Evolutionary conservation across 2,888 invertebrate species (phyloP).

Genomic region (Rhaphigaster nebulosa): DNA sequence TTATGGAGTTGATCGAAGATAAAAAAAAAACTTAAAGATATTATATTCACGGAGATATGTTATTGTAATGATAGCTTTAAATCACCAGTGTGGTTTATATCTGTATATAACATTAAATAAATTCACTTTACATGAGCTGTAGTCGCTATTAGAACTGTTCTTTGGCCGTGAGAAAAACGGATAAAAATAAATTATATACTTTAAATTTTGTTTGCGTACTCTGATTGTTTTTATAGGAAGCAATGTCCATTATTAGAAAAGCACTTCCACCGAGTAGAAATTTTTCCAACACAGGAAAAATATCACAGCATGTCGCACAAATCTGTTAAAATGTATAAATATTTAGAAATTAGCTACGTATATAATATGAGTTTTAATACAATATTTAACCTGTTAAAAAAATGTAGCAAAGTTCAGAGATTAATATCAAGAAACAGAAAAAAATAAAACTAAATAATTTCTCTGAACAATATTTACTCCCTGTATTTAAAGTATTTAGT

Average conservation of each 20-base stretch:
- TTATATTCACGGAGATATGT: neutral
- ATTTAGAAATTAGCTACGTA: slow-evolving; percentile 9
- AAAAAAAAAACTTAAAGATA: neutral
- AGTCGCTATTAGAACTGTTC: slow-evolving; percentile 21
- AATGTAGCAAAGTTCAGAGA: neutral
- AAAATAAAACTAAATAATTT: neutral
- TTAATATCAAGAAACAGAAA: neutral
- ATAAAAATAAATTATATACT: neutral
- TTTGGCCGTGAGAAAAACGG: neutral
- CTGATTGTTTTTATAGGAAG: neutral
- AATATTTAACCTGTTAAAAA: neutral
- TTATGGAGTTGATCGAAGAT: neutral
- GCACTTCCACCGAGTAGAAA: slow-evolving; percentile 1
- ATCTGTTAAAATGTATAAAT: slow-evolving; percentile 46
- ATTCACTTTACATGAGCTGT: neutral
- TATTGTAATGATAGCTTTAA: neutral
- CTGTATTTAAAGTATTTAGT: neutral
- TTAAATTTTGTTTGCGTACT: neutral
- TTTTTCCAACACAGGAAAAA: slow-evolving; percentile 1
- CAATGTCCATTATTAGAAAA: slow-evolving; percentile 42
- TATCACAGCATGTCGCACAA: slow-evolving; percentile 42
- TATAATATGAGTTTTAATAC: neutral
- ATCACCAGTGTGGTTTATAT: slow-evolving; percentile 13
- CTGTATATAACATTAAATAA: neutral
- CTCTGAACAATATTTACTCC: neutral